A percentile compares a stretch with the other conserved stretches of the same genome.
phyloP scores from a whole-genome alignment of 2,888 invertebrate genomes.

The Andricus curvator region DNA sequence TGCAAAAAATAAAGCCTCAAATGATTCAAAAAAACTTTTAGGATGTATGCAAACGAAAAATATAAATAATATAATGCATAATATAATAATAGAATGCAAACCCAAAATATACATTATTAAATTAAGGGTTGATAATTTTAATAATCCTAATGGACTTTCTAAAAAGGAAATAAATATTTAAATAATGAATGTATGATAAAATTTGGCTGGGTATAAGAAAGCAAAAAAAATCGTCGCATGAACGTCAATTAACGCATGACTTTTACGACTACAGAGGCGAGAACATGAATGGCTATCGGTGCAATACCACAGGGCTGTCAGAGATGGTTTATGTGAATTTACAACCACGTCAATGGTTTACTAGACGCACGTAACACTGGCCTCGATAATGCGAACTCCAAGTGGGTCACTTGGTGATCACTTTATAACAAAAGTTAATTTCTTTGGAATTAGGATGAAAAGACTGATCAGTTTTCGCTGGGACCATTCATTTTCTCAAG shows the following conservation, averaged over 20 bases:
- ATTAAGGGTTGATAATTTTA: no score
- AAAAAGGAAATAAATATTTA: no score
- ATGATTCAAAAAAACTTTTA: no score
- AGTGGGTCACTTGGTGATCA: slow-evolving; percentile 12
- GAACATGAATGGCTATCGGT: slow-evolving; percentile 27
- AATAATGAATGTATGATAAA: background rate
- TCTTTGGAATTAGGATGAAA: slow-evolving; percentile 38
- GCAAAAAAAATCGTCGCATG: background rate
- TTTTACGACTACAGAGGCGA: slow-evolving; percentile 18
- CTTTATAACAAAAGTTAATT: background rate
- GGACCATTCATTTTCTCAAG: background rate
- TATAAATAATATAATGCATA: no score
- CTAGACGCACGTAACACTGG: slow-evolving; percentile 22
- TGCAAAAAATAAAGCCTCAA: no score
- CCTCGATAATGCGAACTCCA: background rate
- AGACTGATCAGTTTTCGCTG: background rate
- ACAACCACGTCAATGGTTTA: slow-evolving; percentile 11
- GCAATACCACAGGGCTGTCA: slow-evolving; percentile 11
- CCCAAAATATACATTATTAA: no score
- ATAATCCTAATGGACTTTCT: no score
- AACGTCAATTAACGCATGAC: slow-evolving; percentile 27
- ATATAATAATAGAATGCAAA: no score
- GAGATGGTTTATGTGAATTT: slow-evolving; percentile 33
- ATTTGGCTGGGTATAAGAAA: background rate
- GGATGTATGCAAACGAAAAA: no score